These are phyloP conservation scores for Chiridota heheva DNA, from an alignment of 35 echinoderm and acorn worm species.

Conservation along the genomic window DNA sequence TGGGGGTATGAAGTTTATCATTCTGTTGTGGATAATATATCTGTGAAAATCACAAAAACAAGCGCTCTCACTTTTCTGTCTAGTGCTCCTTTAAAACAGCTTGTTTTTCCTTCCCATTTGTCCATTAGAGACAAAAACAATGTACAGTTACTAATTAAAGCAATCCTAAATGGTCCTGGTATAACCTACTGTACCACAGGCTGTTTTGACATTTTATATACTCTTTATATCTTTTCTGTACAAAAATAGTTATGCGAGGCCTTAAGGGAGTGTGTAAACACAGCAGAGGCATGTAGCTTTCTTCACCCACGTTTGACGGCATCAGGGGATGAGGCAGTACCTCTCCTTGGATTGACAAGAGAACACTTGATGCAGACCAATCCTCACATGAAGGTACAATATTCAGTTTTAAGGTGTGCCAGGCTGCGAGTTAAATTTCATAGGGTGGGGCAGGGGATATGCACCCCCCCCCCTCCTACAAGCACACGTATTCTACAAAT, in stretches of 20 bases:
- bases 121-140: not conserved
- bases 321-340: not conserved
- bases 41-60: too few species aligned
- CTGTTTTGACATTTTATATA: not conserved
- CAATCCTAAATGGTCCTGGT: not conserved
- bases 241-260: conserved; percentile 82
- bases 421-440: too few species aligned
- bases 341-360: conserved; percentile 72
- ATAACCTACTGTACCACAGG: not conserved
- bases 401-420: not conserved
- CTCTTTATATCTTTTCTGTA: not conserved
- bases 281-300: conserved; percentile 82
- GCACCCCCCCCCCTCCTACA: too few species aligned
- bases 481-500: too few species aligned
- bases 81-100: too few species aligned
- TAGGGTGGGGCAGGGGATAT: too few species aligned
- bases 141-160: not conserved
- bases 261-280: conserved; percentile 69
- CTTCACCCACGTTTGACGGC: conserved; percentile 26
- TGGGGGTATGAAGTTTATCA: too few species aligned
- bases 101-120: not conserved
- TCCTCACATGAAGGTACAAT: conserved; percentile 76
- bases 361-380: conserved; percentile 62
- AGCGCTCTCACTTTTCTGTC: too few species aligned
- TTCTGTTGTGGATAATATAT: too few species aligned